Evolutionary conservation across 2,888 invertebrate species (phyloP).

Genomic region (Gymnocheta viridis): DNA sequence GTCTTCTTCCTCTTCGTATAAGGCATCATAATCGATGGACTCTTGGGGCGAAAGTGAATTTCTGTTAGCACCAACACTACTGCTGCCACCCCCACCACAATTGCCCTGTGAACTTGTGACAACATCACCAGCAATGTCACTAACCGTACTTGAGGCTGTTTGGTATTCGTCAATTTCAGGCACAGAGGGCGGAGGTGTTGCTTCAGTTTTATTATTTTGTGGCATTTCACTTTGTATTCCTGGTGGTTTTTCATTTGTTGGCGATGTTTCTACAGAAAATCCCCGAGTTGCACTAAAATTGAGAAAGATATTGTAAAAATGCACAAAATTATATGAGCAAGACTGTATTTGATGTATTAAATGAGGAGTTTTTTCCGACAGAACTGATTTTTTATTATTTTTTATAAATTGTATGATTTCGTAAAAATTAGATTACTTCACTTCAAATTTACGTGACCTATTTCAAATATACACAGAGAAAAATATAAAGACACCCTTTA

Average conservation of each 20-base stretch:
- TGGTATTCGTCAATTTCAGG: slow-evolving; percentile 78
- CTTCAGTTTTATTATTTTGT: slow-evolving; percentile 62
- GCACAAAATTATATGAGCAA: neutral
- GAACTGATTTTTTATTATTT: too few species aligned
- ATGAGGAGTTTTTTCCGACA: too few species aligned
- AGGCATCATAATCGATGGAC: slow-evolving; percentile 90
- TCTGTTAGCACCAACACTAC: slow-evolving; percentile 20
- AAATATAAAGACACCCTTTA: too few species aligned
- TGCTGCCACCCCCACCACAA: slow-evolving; percentile 10
- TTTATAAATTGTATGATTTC: too few species aligned
- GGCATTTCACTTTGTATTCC: slow-evolving; percentile 68
- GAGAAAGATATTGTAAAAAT: neutral
- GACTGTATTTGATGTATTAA: too few species aligned
- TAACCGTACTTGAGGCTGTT: slow-evolving; percentile 74
- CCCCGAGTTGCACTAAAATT: slow-evolving; percentile 78
- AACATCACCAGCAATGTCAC: slow-evolving; percentile 63
- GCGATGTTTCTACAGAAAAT: slow-evolving; percentile 79
- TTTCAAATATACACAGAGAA: too few species aligned
- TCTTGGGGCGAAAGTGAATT: slow-evolving; percentile 83
- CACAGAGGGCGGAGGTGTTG: slow-evolving; percentile 71
- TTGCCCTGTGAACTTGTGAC: slow-evolving; percentile 36
- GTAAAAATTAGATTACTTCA: too few species aligned
- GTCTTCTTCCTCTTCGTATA: slow-evolving; percentile 95
- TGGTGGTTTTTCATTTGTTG: slow-evolving; percentile 77
- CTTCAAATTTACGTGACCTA: too few species aligned